Base-by-base conservation (phyloP, 2,113 vertebrate genomes). In the Nibea albiflora region DNA sequence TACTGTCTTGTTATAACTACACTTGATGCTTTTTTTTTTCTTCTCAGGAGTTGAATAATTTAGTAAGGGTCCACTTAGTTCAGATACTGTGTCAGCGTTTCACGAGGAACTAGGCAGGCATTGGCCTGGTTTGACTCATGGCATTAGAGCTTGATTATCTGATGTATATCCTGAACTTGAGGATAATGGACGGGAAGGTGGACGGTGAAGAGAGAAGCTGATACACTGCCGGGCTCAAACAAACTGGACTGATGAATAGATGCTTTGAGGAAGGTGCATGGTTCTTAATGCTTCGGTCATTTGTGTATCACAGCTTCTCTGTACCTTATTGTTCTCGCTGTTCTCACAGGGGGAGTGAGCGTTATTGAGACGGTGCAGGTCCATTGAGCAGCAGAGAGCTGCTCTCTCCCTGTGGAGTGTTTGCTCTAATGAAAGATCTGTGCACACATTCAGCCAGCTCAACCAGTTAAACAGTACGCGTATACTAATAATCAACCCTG, bases 71-170 rank as follows among this genome's bases (percentile, higher is more conserved):
- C 88, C 90, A 90, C 88, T 91, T 87, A 90, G 84, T 89, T 91
- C 85, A 85, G 79, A 83, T 85, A 86, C 91, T 89, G 87, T 91
- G 87, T 91, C 91, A 91, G 92, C 85, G 52, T 83, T 91, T 92
- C 73, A 73, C 75, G 20, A 85, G 70, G 61, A 78, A 66, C 63
- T 54, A 64, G 79, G 58, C 56, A 39, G 50, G 61, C 73, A 22
- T 22, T 77, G 80, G 83, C 77, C 75, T 70, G 79, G 58, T 78
- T 85, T 86, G 83, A 88, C 65, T 80, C 70, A 24, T 85, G 75
- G 87, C 83, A 79, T 84, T 70, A 89, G 79, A 77, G 78, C 78
- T 75, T 86, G 67, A 88, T 89, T 78, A 85, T 77, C 75, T 81
- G 68, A 83, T 84, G 76, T 83, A 81, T 78, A 73, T 83, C 67